These are phyloP conservation scores for Camelus bactrianus DNA, from an alignment of 2,113 vertebrate species.

Conservation along the genomic window DNA sequence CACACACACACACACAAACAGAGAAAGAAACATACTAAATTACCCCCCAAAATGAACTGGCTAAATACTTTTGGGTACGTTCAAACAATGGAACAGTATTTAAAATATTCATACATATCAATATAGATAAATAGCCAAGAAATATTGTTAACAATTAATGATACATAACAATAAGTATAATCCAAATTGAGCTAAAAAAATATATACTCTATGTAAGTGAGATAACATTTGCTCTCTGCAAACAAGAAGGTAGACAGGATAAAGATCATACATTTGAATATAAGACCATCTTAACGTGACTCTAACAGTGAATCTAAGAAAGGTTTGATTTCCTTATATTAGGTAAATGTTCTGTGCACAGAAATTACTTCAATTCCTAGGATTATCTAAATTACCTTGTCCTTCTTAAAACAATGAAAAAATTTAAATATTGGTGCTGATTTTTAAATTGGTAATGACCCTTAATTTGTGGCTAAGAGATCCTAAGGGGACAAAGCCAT, in stretches of 20 bases:
- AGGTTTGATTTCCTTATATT: not conserved
- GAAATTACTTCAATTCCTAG: not conserved
- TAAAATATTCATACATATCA: slow-evolving; percentile 2
- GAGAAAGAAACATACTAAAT: not conserved
- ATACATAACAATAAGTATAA: not conserved
- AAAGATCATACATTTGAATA: not conserved
- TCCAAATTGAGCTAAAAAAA: not conserved
- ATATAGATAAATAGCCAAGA: not conserved
- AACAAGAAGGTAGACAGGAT: not conserved
- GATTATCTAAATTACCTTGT: slow-evolving; percentile 18
- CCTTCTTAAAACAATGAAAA: not conserved
- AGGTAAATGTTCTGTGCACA: not conserved
- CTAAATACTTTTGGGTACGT: not conserved
- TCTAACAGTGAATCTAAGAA: not conserved
- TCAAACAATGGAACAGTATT: not conserved
- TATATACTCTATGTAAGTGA: not conserved
- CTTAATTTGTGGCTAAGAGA: not conserved
- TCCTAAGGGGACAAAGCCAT: not conserved
- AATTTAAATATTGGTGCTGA: not conserved
- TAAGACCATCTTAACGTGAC: not conserved
- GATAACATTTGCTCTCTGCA: not conserved
- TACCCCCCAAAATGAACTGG: not conserved
- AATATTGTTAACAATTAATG: not conserved
- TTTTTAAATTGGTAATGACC: not conserved
- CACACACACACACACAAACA: not conserved